Percentiles rank a stretch among this genome's conserved stretches.
phyloP scores from a whole-genome alignment of 37 sponge, comb jelly and placozoan species.

The Aplysina aerophoba region DNA sequence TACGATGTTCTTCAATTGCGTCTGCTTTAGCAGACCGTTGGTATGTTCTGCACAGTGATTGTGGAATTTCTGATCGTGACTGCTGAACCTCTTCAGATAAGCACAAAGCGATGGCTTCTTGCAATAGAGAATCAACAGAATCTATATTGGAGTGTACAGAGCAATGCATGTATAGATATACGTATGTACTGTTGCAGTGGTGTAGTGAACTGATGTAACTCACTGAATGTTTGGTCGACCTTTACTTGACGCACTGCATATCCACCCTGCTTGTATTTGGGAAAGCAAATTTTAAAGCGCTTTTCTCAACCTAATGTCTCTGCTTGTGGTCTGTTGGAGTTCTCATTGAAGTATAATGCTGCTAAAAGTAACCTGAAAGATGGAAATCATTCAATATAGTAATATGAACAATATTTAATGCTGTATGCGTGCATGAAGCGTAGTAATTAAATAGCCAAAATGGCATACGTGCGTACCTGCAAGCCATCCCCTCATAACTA shows the following conservation, averaged over 20 bases:
- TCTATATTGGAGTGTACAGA: not conserved
- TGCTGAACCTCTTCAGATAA: not conserved
- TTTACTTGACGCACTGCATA: slow-evolving; percentile 3
- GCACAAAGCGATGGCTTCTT: not conserved
- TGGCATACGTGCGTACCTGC: not conserved
- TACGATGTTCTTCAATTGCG: slow-evolving; percentile 16
- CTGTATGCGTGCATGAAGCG: too few species aligned
- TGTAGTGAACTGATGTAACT: not conserved
- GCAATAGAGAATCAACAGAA: not conserved
- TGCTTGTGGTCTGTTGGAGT: slow-evolving; percentile 2
- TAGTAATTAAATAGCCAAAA: too few species aligned
- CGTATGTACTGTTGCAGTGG: not conserved
- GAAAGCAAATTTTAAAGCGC: not conserved
- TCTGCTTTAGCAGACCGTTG: not conserved
- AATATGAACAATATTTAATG: not conserved
- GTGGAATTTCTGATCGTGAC: not conserved
- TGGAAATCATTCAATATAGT: not conserved
- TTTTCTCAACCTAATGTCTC: slow-evolving; percentile 18
- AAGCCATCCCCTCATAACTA: not conserved
- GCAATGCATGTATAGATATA: not conserved
- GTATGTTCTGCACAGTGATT: slow-evolving; percentile 10
- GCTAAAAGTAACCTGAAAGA: not conserved
- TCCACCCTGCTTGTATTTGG: slow-evolving; percentile 36
- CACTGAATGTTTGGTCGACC: slow-evolving; percentile 9
- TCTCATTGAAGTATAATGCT: slow-evolving; percentile 10